Conservation (phyloP, 1,140 invertebrate genomes). For the Drosophila repletoides region DNA sequence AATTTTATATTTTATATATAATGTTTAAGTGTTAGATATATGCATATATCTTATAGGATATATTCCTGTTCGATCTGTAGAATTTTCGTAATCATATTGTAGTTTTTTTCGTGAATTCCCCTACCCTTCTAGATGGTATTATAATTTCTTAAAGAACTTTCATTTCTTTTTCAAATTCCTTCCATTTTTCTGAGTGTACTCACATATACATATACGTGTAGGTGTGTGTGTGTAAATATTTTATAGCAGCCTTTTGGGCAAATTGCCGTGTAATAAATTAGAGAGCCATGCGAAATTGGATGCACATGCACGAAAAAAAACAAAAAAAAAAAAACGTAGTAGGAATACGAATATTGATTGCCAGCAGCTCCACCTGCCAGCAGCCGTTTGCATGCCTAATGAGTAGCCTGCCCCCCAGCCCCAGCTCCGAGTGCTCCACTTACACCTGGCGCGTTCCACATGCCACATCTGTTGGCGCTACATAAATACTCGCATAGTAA, state of each 20-base stretch:
- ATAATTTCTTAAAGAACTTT: no score
- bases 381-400: conserved; percentile 46
- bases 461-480: conserved; percentile 11
- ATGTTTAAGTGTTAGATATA: no score
- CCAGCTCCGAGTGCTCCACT: conserved; percentile 9
- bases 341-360: conserved; percentile 42
- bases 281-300: conserved; percentile 27
- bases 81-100: no score
- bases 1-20: no score
- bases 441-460: not conserved
- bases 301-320: conserved; percentile 3
- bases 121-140: no score
- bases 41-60: no score
- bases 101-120: no score
- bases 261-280: conserved; percentile 69
- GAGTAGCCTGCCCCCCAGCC: conserved; percentile 4
- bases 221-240: conserved; percentile 46
- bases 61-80: no score
- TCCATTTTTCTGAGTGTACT: no score
- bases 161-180: no score
- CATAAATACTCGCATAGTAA: conserved; percentile 33
- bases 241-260: conserved; percentile 70
- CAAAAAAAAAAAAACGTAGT: not conserved
- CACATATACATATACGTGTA: no score
- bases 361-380: conserved; percentile 23